A percentile compares a stretch with the other conserved stretches of the same genome.
phyloP scores from a whole-genome alignment of 2,113 vertebrate species.

The Cinclus mexicanus region DNA sequence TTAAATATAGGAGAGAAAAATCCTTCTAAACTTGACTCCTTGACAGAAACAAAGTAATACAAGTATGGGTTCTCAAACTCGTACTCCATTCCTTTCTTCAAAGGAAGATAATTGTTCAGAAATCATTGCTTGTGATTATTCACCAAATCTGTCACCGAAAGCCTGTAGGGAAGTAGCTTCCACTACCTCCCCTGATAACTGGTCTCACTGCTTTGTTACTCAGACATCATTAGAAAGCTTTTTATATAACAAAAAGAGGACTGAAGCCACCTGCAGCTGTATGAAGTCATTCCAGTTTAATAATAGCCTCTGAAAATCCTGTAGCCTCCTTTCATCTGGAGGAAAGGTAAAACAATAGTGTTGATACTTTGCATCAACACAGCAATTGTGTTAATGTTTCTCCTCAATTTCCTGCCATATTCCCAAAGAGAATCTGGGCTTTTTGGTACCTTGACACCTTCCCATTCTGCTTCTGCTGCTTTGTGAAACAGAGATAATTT shows the following conservation, averaged over 20 bases:
- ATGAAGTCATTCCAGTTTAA: slow-evolving; percentile 14
- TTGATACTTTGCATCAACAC: neutral
- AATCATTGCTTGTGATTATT: neutral
- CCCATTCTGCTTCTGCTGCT: neutral
- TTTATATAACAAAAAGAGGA: neutral
- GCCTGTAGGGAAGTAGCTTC: neutral
- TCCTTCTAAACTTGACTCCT: neutral
- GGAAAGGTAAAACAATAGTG: slow-evolving; percentile 53
- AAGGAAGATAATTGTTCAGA: neutral
- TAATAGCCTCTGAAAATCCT: neutral
- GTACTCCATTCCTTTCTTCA: neutral
- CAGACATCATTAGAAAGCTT: neutral
- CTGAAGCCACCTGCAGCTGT: slow-evolving; percentile 2
- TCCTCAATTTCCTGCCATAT: slow-evolving; percentile 2
- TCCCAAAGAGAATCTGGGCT: neutral
- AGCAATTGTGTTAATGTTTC: neutral
- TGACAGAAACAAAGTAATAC: neutral
- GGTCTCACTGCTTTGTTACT: neutral
- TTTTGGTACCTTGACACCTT: neutral
- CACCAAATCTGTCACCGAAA: neutral
- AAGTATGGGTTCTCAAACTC: neutral
- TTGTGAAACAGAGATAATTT: neutral
- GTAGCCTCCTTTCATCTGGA: slow-evolving; percentile 12
- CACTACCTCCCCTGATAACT: neutral
- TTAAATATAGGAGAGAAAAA: neutral